These are phyloP conservation scores for Euspilapteryx auroguttella DNA, from an alignment of 2,888 invertebrate species.

Conservation along the genomic window DNA sequence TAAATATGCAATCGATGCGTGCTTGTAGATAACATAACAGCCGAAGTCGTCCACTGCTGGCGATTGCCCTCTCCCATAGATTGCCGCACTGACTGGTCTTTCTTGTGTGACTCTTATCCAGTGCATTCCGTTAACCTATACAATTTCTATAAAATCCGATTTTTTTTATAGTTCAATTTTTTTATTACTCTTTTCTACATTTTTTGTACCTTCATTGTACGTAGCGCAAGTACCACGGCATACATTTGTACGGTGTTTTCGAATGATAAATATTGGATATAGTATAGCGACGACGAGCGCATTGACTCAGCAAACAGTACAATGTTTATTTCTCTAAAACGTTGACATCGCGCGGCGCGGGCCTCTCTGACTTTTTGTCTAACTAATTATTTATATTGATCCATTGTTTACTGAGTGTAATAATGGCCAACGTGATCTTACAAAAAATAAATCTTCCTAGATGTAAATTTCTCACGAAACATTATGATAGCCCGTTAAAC, in stretches of 20 bases:
- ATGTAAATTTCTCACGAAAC: slow-evolving; percentile 35
- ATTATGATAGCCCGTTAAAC: slow-evolving; percentile 14
- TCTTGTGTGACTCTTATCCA: too few species aligned
- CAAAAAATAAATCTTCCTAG: slow-evolving; percentile 26
- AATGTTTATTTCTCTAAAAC: slow-evolving; percentile 59
- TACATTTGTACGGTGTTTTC: slow-evolving; percentile 59
- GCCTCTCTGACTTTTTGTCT: slow-evolving; percentile 47
- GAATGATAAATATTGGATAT: slow-evolving; percentile 56
- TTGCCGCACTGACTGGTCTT: too few species aligned
- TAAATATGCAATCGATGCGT: too few species aligned
- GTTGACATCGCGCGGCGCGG: slow-evolving; percentile 41
- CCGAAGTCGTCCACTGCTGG: too few species aligned
- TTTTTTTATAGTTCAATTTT: background rate
- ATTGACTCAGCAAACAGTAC: slow-evolving; percentile 51
- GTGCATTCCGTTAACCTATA: too few species aligned
- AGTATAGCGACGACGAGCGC: slow-evolving; percentile 42
- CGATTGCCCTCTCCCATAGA: too few species aligned
- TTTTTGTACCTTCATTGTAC: too few species aligned
- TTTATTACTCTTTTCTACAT: too few species aligned
- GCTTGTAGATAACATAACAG: too few species aligned
- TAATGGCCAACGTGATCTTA: slow-evolving; percentile 29
- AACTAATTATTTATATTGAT: slow-evolving; percentile 54
- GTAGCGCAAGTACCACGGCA: too few species aligned
- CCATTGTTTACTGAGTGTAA: slow-evolving; percentile 44
- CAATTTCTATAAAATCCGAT: too few species aligned